A percentile compares a stretch with the other conserved stretches of the same genome.
Conservation (phyloP, 2,888 invertebrate species). For the Adela reaumurella region DNA sequence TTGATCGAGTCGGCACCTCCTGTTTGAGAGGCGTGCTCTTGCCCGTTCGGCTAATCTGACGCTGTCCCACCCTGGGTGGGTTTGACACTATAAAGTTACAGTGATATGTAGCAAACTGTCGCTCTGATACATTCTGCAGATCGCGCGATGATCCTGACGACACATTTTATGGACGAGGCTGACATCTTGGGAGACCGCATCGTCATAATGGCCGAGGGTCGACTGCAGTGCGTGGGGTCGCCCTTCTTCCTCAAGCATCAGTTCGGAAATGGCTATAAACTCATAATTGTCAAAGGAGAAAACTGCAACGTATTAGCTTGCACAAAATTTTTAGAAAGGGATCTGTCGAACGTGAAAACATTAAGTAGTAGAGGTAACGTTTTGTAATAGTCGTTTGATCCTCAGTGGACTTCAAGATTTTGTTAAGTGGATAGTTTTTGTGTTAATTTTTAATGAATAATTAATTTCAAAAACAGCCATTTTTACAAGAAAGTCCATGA, state of each 20-base stretch:
- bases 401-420: neutral
- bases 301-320: slow-evolving; percentile 27
- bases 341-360: slow-evolving; percentile 63
- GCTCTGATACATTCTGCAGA: slow-evolving; percentile 38
- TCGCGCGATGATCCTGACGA: slow-evolving; percentile 76
- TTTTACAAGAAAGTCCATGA: no score
- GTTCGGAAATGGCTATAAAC: slow-evolving; percentile 81
- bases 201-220: slow-evolving; percentile 82
- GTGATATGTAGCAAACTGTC: no score
- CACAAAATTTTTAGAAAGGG: slow-evolving; percentile 57
- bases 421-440: no score
- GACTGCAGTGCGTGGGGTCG: slow-evolving; percentile 75
- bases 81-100: no score
- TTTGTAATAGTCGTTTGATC: no score
- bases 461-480: no score
- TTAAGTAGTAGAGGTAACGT: slow-evolving; percentile 56
- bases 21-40: no score
- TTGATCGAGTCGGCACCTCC: no score
- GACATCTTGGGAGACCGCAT: slow-evolving; percentile 84
- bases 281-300: slow-evolving; percentile 53
- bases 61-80: no score
- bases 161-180: slow-evolving; percentile 91
- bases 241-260: slow-evolving; percentile 79
- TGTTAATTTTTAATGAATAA: no score
- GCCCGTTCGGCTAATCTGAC: no score